A percentile compares a stretch with the other conserved stretches of the same genome.
phyloP scores from a whole-genome alignment of 2,113 vertebrate genomes.

The Stegastes partitus region DNA sequence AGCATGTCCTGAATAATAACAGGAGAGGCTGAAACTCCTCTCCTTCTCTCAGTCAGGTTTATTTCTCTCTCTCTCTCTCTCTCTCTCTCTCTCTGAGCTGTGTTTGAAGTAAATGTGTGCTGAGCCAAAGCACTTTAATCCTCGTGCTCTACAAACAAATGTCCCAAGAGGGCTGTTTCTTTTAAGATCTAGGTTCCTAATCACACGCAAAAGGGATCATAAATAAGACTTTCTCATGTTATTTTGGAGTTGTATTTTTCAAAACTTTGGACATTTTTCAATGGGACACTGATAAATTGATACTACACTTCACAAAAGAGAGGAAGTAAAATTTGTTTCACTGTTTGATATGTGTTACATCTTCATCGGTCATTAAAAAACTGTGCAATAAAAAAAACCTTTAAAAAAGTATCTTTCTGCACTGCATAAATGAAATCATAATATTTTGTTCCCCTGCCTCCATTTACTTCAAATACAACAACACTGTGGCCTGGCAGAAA shows the following conservation, averaged over 20 bases:
- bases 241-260: slow-evolving; percentile 22
- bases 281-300: slow-evolving; percentile 16
- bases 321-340: background rate
- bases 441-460: too few species aligned
- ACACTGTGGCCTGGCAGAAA: too few species aligned
- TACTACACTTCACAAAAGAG: slow-evolving; percentile 1
- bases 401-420: too few species aligned
- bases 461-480: too few species aligned
- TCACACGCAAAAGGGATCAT: slow-evolving; percentile 4
- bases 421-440: too few species aligned
- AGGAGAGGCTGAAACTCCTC: slow-evolving; percentile 32
- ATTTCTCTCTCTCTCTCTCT: background rate
- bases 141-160: slow-evolving; percentile 48
- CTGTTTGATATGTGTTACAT: background rate
- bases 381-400: background rate
- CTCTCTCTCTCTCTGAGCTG: slow-evolving; percentile 3
- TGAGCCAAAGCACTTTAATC: slow-evolving; percentile 38
- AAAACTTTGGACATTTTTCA: slow-evolving; percentile 14
- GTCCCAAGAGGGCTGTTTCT: slow-evolving; percentile 19
- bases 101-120: slow-evolving; percentile 11
- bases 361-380: slow-evolving; percentile 3
- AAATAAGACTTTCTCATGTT: slow-evolving; percentile 10
- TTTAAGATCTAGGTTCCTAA: slow-evolving; percentile 27
- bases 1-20: slow-evolving; percentile 66
- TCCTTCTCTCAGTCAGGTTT: slow-evolving; percentile 27